phyloP scores from a whole-genome alignment of 1,140 invertebrate species.

The Bombus breviceps region DNA sequence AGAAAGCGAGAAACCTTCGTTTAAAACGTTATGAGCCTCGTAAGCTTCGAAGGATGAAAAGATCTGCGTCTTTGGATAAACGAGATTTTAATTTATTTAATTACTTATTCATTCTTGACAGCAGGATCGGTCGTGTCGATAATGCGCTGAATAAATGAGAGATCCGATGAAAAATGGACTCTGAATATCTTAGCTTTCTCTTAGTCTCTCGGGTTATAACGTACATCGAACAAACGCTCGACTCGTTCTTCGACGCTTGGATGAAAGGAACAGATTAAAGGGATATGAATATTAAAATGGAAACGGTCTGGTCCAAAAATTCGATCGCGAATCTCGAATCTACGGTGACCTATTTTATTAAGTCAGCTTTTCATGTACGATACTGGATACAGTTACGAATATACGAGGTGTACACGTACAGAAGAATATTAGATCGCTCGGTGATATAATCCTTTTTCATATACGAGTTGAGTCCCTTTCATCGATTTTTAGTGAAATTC shows the following conservation, averaged over 20 bases:
- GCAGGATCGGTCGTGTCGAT: too few species aligned
- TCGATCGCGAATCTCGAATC: neutral
- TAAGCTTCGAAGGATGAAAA: too few species aligned
- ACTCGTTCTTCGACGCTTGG: neutral
- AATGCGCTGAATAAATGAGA: too few species aligned
- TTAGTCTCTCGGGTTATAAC: too few species aligned
- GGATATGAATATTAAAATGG: neutral
- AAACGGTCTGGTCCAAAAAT: neutral
- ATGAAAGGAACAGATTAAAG: neutral
- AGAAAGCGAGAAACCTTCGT: too few species aligned
- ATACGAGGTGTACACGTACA: neutral
- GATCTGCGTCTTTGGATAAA: neutral
- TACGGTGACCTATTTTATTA: conserved; percentile 40
- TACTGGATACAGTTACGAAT: neutral
- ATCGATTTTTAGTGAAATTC: conserved; percentile 45
- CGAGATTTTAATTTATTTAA: neutral
- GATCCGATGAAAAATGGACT: too few species aligned
- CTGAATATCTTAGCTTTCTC: too few species aligned
- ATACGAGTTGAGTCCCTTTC: conserved; percentile 8
- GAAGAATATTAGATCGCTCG: conserved; percentile 17
- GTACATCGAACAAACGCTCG: neutral
- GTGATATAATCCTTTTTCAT: conserved; percentile 27
- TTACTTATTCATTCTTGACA: too few species aligned
- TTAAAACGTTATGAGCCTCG: neutral
- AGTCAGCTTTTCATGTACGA: conserved; percentile 33